phyloP scores from a whole-genome alignment of 2,797 vertebrate genomes.

The Pteropus rufus region DNA sequence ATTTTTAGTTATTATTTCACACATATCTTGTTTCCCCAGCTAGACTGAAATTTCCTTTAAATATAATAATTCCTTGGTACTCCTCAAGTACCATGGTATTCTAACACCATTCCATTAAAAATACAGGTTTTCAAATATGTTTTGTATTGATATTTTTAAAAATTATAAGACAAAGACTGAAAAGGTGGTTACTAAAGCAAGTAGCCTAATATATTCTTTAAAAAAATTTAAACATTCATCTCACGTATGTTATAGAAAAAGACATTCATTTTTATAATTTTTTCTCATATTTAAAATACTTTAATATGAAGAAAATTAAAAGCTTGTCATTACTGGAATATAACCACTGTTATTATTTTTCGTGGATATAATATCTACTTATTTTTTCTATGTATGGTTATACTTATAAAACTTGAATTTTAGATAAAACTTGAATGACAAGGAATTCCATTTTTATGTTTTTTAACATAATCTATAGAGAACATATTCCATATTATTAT shows the following conservation, averaged over 20 bases:
- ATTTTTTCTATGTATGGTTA: neutral
- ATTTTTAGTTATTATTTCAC: neutral
- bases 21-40: neutral
- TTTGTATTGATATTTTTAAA: neutral
- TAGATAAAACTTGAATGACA: neutral
- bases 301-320: neutral
- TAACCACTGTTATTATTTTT: neutral
- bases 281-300: neutral
- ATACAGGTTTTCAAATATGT: neutral
- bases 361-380: neutral
- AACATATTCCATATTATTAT: neutral
- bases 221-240: neutral
- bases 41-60: neutral
- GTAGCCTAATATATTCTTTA: neutral
- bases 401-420: neutral
- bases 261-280: neutral
- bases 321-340: neutral
- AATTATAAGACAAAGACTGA: neutral
- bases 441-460: neutral
- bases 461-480: neutral
- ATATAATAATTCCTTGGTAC: neutral
- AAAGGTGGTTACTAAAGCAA: neutral
- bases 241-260: neutral
- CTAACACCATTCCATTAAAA: neutral
- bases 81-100: neutral